phyloP scores from a whole-genome alignment of 2,797 vertebrate species.

The Anguilla anguilla region DNA sequence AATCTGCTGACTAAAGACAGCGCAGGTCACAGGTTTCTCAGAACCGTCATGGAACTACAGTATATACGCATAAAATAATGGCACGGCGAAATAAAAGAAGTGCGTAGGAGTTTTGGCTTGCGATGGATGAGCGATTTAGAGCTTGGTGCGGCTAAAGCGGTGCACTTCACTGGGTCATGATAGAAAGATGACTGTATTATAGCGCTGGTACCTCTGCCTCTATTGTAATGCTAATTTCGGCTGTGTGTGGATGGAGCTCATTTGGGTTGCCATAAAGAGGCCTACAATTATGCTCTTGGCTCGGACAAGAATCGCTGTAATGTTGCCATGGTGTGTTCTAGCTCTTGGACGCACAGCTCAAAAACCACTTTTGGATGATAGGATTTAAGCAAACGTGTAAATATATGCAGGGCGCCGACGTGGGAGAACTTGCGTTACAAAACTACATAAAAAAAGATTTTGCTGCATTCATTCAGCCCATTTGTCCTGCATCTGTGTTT shows the following conservation, averaged over 20 bases:
- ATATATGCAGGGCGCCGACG: background rate
- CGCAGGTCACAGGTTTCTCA: background rate
- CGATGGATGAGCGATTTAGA: background rate
- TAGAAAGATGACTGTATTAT: background rate
- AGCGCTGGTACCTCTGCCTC: background rate
- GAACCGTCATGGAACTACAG: background rate
- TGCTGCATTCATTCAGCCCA: background rate
- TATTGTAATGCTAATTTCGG: background rate
- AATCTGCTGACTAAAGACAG: background rate
- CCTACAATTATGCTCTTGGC: background rate
- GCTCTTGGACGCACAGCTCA: background rate
- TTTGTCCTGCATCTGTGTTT: background rate
- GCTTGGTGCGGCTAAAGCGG: background rate
- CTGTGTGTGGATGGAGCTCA: background rate
- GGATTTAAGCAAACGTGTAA: background rate
- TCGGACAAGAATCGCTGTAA: background rate
- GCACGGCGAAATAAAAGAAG: background rate
- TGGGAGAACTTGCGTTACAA: background rate
- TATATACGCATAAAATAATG: background rate
- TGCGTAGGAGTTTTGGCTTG: background rate
- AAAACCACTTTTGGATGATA: background rate
- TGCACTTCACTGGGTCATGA: background rate
- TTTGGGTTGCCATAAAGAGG: background rate
- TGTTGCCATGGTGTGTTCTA: background rate
- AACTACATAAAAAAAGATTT: background rate